Percentiles rank a stretch among this genome's conserved stretches.
These are phyloP conservation scores for Aquatica leii DNA, from an alignment of 2,888 invertebrate species.

Conservation along the genomic window DNA sequence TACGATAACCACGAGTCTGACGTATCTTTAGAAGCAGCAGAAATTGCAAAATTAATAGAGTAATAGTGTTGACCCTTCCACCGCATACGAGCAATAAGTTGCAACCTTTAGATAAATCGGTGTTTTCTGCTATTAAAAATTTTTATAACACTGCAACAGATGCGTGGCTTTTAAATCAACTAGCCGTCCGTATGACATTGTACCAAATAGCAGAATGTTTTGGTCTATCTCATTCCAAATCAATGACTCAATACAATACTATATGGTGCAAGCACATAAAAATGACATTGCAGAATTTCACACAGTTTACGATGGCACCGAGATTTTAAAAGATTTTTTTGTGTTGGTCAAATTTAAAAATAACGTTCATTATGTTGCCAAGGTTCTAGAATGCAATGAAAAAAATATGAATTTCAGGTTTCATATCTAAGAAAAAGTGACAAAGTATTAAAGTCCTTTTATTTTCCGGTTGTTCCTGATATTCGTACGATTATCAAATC, in stretches of 20 bases:
- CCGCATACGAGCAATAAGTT: not conserved
- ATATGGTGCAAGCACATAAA: too few species aligned
- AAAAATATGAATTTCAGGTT: not conserved
- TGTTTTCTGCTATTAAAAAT: not conserved
- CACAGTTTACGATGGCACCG: not conserved
- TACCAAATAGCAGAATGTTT: not conserved
- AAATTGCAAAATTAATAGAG: not conserved
- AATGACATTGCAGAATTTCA: not conserved
- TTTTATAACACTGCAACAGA: not conserved
- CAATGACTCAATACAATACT: too few species aligned
- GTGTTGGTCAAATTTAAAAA: not conserved
- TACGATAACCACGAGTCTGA: not conserved
- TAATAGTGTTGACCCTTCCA: not conserved
- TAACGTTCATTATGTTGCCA: not conserved
- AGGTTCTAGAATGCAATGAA: not conserved
- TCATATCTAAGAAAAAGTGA: not conserved
- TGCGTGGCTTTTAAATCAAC: not conserved
- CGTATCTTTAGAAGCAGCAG: not conserved
- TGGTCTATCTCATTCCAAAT: not conserved
- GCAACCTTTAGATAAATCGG: not conserved
- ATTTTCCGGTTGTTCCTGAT: too few species aligned
- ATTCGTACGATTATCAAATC: too few species aligned
- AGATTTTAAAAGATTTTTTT: not conserved
- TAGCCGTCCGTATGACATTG: not conserved
- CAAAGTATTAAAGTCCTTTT: too few species aligned